Evolutionary conservation across 2,113 vertebrate genomes (phyloP), one percentile per base, ranked within the genome.

Genomic region (Centropus unirufus): DNA sequence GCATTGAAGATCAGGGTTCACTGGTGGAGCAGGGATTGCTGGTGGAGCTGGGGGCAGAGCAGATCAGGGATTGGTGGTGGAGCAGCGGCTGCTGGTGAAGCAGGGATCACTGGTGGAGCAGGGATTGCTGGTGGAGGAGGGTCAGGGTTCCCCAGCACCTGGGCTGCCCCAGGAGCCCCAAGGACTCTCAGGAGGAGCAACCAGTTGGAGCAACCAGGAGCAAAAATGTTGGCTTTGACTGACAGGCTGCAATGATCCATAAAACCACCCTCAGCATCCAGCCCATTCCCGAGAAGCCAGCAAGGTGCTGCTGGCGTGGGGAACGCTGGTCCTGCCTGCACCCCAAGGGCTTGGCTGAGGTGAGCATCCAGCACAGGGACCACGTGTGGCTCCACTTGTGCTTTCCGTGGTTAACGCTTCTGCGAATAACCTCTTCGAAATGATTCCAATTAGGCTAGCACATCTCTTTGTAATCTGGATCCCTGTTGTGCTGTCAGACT

Each of bases 401-500:
- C 81, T 63, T 59, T 58, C 89, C 0, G 0, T 51, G 79, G 39
- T 73, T 81, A 77, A 78, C 1, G 6, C 87, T 57, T 11, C 72
- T 59, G 74, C 51, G 7, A 76, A 58, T 27, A 83, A 68, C 88
- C 91, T 63, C 79, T 29, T 67, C 14, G 90, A 92, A 91, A 88
- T n/a, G 68, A 34, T 78, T 94, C 90, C 92, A 95, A 93, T 96
- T 97, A 96, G 85, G 61, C 32, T 21, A 24, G 95, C 79, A 47
- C 64, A 77, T 83, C 85, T 94, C 92, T 72, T 29, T 90, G 93
- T 90, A 90, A 94, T 95, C 93, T 66, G 72, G 55, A 86, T 94
- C 93, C 92, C 95, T 92, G 93, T 96, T 85, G 93, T 83, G 95
- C 95, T 93, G 94, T 92, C 94, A 96, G 90, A 73, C 49, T 88